These are phyloP conservation scores for Apamea monoglypha DNA, from an alignment of 2,888 invertebrate genomes.

Conservation along the genomic window DNA sequence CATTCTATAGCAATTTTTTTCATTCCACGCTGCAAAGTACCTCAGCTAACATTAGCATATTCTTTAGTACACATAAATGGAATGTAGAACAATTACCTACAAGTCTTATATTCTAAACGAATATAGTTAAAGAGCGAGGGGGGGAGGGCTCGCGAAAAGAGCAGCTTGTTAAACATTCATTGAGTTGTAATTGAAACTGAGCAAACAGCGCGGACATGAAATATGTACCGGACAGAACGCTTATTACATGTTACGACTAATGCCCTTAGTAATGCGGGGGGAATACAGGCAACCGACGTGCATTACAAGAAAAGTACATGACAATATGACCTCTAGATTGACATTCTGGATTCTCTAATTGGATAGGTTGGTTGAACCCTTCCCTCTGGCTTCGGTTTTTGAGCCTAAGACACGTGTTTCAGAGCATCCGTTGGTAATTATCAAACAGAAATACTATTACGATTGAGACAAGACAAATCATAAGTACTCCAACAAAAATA, in stretches of 20 bases:
- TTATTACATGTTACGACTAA: background rate
- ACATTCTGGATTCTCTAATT: background rate
- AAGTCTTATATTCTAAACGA: slow-evolving; percentile 49
- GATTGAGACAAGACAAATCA: background rate
- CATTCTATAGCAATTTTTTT: slow-evolving; percentile 4
- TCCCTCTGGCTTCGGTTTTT: background rate
- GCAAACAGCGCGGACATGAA: background rate
- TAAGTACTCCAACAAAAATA: background rate
- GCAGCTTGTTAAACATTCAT: slow-evolving; percentile 48
- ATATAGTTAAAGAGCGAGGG: slow-evolving; percentile 33
- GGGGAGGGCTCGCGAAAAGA: slow-evolving; percentile 3
- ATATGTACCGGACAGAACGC: background rate
- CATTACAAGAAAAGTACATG: too few species aligned
- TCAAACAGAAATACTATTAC: background rate
- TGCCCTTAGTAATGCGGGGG: background rate
- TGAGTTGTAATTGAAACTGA: slow-evolving; percentile 50
- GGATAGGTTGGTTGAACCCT: too few species aligned
- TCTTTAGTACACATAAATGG: slow-evolving; percentile 5
- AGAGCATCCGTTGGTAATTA: too few species aligned
- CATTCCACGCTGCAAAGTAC: slow-evolving; percentile 7
- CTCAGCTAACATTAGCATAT: slow-evolving; percentile 1
- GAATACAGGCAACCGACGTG: too few species aligned
- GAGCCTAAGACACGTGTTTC: background rate
- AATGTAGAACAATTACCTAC: slow-evolving; percentile 29
- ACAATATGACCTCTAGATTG: background rate